Conservation (phyloP, 2,888 invertebrate species). For the Amblyjoppa proteus region DNA sequence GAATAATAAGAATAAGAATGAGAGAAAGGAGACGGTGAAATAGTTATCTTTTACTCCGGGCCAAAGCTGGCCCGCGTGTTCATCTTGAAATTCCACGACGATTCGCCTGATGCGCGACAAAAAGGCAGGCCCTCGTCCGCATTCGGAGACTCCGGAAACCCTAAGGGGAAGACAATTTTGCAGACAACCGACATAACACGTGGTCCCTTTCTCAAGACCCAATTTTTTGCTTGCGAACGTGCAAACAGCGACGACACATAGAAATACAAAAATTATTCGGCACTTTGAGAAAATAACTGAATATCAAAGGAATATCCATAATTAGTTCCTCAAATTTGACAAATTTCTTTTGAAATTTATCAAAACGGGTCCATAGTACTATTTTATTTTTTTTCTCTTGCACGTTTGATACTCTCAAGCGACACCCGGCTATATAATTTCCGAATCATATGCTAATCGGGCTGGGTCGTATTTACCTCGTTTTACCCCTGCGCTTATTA, state of each 20-base stretch:
- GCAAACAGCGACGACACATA: background rate
- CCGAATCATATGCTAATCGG: too few relatives aligned
- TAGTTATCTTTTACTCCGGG: constrained; percentile 22
- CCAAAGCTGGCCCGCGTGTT: constrained; percentile 19
- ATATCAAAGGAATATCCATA: background rate
- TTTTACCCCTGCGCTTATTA: background rate
- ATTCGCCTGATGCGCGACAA: constrained; percentile 43
- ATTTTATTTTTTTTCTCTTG: background rate
- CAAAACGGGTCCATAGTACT: background rate
- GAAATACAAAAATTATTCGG: constrained; percentile 26
- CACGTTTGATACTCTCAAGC: background rate
- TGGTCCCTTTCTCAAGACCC: constrained; percentile 54
- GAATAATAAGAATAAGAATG: background rate
- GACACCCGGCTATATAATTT: background rate
- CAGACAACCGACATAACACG: constrained; percentile 39
- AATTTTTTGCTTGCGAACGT: constrained; percentile 10
- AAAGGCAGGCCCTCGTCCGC: constrained; percentile 67
- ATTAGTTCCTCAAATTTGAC: background rate
- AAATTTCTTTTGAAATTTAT: background rate
- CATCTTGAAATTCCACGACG: constrained; percentile 61
- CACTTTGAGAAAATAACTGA: constrained; percentile 12
- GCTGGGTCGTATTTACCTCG: too few relatives aligned
- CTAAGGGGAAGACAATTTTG: constrained; percentile 51
- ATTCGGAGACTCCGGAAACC: constrained; percentile 68
- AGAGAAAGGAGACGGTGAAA: background rate